A percentile compares a stretch with the other conserved stretches of the same genome.
These are phyloP conservation scores for Heterodera schachtii DNA, from an alignment of 1,140 invertebrate genomes.

Conservation along the genomic window DNA sequence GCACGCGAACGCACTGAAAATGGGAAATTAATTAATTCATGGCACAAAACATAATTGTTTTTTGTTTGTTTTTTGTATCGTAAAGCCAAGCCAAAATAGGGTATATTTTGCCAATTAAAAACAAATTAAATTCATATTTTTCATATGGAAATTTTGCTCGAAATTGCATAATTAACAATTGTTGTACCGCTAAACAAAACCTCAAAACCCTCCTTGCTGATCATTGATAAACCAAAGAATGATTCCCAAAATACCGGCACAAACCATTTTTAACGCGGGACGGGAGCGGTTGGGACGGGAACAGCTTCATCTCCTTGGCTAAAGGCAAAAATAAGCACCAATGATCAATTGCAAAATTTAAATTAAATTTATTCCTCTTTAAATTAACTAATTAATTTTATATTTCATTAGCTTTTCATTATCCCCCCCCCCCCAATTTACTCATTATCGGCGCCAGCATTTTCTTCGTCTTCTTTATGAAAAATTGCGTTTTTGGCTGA, in stretches of 20 bases:
- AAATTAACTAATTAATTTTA: too few relatives aligned
- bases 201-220: background rate
- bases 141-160: too few relatives aligned
- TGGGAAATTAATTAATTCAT: background rate
- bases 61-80: too few relatives aligned
- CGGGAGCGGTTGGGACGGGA: conserved; percentile 24
- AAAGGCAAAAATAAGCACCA: background rate
- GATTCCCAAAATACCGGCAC: background rate
- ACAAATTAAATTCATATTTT: too few relatives aligned
- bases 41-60: too few relatives aligned
- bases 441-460: background rate
- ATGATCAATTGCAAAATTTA: too few relatives aligned
- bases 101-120: too few relatives aligned
- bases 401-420: too few relatives aligned
- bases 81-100: too few relatives aligned
- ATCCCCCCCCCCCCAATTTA: background rate
- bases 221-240: too few relatives aligned
- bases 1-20: conserved; percentile 35
- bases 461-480: background rate
- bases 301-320: conserved; percentile 34
- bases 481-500: background rate
- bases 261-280: conserved; percentile 37
- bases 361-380: too few relatives aligned
- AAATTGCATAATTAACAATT: too few relatives aligned
- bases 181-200: background rate